Conservation (phyloP, 35 echinoderm and acorn worm genomes). For the Anneissia japonica region DNA sequence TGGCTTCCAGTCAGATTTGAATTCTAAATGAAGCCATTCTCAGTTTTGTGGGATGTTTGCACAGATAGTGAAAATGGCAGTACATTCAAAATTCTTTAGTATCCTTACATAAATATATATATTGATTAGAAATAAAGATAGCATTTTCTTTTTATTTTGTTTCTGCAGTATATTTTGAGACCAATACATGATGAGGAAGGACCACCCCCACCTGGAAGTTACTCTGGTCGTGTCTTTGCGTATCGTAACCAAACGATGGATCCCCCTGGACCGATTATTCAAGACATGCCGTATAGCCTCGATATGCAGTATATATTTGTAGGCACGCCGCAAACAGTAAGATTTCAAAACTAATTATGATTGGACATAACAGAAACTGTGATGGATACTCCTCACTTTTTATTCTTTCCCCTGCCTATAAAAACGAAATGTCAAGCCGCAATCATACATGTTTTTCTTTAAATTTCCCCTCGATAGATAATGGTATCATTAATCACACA, state of each 20-base stretch:
- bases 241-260: slow-evolving; percentile 2
- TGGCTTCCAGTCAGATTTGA: no score
- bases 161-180: neutral
- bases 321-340: neutral
- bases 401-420: neutral
- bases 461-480: neutral
- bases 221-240: neutral
- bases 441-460: neutral
- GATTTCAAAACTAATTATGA: neutral
- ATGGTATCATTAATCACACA: neutral
- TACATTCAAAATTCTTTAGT: no score
- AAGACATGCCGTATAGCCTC: neutral
- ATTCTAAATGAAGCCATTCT: no score
- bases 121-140: no score
- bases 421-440: neutral
- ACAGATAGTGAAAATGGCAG: no score
- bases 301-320: neutral
- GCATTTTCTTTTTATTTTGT: neutral
- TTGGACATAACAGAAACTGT: neutral
- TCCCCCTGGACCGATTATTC: neutral
- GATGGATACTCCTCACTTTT: neutral
- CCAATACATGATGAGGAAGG: neutral
- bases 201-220: neutral
- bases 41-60: no score
- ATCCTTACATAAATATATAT: no score